phyloP scores from a whole-genome alignment of 2,888 invertebrate genomes.

The Theodoxus fluviatilis region DNA sequence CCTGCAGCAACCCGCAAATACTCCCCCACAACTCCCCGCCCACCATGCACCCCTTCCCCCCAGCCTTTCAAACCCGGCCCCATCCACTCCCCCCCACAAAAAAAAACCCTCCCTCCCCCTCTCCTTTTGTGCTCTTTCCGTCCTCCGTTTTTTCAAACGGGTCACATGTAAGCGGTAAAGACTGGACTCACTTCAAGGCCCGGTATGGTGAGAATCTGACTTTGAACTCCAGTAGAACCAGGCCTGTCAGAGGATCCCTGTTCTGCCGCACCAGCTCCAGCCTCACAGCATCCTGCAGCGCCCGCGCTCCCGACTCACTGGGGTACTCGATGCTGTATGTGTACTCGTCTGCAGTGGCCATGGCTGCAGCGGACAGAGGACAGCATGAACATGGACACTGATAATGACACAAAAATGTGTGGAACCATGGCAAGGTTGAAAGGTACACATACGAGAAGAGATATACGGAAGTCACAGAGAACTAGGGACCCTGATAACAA shows the following conservation, averaged over 20 bases:
- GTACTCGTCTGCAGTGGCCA: constrained; percentile 58
- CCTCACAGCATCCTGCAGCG: constrained; percentile 50
- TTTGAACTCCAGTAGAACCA: constrained; percentile 61
- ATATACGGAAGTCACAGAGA: no score
- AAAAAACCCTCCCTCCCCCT: not conserved
- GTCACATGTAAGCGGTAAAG: not conserved
- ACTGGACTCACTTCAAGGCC: constrained; percentile 56
- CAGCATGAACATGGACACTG: not conserved
- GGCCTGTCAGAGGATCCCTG: constrained; percentile 55
- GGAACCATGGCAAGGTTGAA: no score
- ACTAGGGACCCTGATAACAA: no score
- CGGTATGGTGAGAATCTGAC: constrained; percentile 60
- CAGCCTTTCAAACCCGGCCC: no score
- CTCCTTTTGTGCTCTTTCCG: not conserved
- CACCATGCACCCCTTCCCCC: no score
- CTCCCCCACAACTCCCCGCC: no score
- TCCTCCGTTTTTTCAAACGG: not conserved
- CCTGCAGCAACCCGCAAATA: no score
- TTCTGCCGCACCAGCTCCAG: constrained; percentile 55
- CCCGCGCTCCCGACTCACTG: constrained; percentile 40
- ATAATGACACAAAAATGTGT: no score
- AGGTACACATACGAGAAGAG: no score
- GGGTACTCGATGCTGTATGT: constrained; percentile 47
- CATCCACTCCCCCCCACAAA: not conserved
- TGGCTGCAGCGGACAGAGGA: constrained; percentile 41